Conservation (phyloP, 2,888 invertebrate species). For the Aphidoletes aphidimyza region DNA sequence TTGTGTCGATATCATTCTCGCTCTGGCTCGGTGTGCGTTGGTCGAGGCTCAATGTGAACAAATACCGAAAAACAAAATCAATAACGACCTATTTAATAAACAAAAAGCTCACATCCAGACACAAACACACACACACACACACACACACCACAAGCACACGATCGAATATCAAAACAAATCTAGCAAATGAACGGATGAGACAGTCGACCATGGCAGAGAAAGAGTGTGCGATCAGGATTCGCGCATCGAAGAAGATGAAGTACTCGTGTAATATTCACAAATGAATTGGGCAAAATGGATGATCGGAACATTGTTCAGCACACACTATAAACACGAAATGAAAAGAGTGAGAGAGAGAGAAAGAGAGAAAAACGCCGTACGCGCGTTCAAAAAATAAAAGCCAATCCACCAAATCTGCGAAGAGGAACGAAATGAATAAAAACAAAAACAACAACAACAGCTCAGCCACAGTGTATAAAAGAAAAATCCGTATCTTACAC, state of each 20-base stretch:
- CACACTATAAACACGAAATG: no score
- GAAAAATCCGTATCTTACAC: conserved; percentile 52
- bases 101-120: conserved; percentile 19
- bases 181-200: neutral
- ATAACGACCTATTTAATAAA: conserved; percentile 53
- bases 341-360: no score
- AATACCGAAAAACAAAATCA: conserved; percentile 52
- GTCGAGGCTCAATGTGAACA: neutral
- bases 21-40: no score
- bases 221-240: no score
- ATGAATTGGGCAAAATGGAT: conserved; percentile 32
- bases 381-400: no score
- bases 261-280: conserved; percentile 32
- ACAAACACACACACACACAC: no score
- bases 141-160: no score
- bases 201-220: no score
- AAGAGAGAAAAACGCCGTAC: no score
- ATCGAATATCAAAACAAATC: neutral
- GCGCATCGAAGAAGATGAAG: conserved; percentile 14
- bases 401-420: neutral
- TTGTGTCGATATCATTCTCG: neutral
- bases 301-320: neutral
- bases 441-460: neutral
- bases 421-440: neutral
- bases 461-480: no score